Conservation (phyloP, 2,113 vertebrate species). For the Sapayoa aenigma region DNA sequence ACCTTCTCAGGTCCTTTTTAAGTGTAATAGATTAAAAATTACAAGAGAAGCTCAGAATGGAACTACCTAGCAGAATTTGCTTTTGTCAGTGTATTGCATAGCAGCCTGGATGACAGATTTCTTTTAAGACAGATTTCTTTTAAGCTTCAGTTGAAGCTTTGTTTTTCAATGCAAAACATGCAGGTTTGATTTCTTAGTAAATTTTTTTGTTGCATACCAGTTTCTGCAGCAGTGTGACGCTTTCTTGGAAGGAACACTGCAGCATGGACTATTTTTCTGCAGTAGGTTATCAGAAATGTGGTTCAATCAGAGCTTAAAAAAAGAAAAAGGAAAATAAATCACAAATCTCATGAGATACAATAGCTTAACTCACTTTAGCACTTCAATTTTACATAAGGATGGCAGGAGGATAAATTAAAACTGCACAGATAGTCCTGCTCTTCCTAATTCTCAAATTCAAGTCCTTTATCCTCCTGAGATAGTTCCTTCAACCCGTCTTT, state of each 20-base stretch:
- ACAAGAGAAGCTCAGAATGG: background rate
- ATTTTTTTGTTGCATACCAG: background rate
- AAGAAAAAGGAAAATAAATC: background rate
- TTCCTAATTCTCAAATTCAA: background rate
- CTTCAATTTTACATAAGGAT: background rate
- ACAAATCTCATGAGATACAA: background rate
- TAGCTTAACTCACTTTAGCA: background rate
- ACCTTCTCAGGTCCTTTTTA: background rate
- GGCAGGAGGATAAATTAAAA: background rate
- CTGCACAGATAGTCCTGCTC: background rate
- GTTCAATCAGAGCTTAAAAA: background rate
- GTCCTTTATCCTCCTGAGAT: background rate
- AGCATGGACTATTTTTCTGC: background rate
- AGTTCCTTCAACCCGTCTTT: background rate
- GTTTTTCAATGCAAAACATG: background rate
- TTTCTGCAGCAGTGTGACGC: background rate
- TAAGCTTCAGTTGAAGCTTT: background rate
- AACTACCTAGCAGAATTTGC: background rate
- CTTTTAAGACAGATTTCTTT: background rate
- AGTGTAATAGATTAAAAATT: background rate
- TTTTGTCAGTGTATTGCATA: background rate
- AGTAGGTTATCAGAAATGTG: background rate
- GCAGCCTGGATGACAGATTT: background rate
- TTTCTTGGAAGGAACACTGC: background rate
- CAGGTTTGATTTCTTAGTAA: background rate